These are phyloP conservation scores for Phaethon lepturus DNA, from an alignment of 2,113 vertebrate species.

Conservation along the genomic window DNA sequence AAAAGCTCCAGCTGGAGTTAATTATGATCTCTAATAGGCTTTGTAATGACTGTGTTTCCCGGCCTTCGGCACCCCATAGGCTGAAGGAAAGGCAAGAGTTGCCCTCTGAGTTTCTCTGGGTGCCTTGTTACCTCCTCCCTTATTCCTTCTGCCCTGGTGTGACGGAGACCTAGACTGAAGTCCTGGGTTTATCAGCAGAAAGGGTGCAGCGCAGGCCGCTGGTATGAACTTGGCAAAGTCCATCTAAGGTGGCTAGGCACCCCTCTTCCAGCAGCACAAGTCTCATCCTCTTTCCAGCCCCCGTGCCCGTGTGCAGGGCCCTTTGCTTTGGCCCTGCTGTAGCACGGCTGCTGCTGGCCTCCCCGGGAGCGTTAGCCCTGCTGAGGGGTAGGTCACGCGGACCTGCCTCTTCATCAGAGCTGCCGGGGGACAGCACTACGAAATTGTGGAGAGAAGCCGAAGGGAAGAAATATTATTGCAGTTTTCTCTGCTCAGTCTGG, in stretches of 20 bases:
- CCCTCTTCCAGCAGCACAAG: not conserved
- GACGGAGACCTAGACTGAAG: slow-evolving; percentile 3
- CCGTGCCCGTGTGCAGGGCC: not conserved
- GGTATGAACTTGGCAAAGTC: not conserved
- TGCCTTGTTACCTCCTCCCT: not conserved
- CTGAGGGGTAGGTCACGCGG: not conserved
- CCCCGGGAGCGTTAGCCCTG: not conserved
- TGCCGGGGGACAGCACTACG: not conserved
- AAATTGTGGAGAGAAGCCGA: not conserved
- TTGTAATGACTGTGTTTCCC: not conserved
- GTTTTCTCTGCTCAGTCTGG: not conserved
- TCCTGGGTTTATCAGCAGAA: slow-evolving; percentile 34
- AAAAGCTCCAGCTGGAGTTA: slow-evolving; percentile 29
- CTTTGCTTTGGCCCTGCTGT: fast-evolving
- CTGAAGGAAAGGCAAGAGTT: not conserved
- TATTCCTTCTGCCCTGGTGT: not conserved
- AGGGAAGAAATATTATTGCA: not conserved
- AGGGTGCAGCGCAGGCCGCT: not conserved
- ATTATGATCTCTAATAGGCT: not conserved
- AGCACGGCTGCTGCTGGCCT: not conserved
- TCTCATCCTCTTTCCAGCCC: not conserved
- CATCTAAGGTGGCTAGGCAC: not conserved
- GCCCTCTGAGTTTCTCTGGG: not conserved
- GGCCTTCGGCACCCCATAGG: not conserved
- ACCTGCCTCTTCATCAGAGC: not conserved